Percentiles rank a stretch among this genome's conserved stretches.
Conservation (phyloP, 2,797 vertebrate species). For the Graptemys geographica region DNA sequence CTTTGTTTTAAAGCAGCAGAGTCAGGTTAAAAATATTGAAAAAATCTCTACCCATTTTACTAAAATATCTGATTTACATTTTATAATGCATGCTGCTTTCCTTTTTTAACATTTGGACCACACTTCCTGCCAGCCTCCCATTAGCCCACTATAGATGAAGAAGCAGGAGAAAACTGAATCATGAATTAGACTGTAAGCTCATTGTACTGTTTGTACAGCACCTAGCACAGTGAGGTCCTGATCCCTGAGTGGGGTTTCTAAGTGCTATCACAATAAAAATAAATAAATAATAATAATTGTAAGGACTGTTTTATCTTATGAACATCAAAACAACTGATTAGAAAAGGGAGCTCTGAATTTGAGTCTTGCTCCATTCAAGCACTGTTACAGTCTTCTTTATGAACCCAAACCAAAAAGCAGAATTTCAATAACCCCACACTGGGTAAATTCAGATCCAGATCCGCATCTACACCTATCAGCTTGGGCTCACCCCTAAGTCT, state of each 20-base stretch:
- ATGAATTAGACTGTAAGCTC: neutral
- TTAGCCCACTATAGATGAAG: neutral
- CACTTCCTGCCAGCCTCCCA: neutral
- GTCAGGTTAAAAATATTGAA: neutral
- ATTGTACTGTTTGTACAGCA: neutral
- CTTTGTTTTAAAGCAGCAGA: neutral
- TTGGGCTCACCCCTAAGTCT: neutral
- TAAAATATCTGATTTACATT: neutral
- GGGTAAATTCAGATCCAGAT: neutral
- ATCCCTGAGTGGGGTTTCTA: conserved; percentile 7
- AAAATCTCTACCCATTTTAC: neutral
- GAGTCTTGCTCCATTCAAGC: neutral
- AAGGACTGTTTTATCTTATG: conserved; percentile 42
- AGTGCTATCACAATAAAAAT: conserved; percentile 45
- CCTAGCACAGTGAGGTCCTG: conserved; percentile 24
- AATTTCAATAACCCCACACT: neutral
- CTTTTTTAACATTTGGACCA: neutral
- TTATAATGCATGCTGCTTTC: neutral
- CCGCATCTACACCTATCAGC: neutral
- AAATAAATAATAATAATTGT: conserved; percentile 55
- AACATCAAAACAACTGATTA: conserved; percentile 27
- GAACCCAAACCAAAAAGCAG: neutral
- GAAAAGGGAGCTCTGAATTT: neutral
- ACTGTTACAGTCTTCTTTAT: neutral
- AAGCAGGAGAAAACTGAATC: neutral